phyloP scores from a whole-genome alignment of 2,113 vertebrate species.

The Gadus chalcogrammus region DNA sequence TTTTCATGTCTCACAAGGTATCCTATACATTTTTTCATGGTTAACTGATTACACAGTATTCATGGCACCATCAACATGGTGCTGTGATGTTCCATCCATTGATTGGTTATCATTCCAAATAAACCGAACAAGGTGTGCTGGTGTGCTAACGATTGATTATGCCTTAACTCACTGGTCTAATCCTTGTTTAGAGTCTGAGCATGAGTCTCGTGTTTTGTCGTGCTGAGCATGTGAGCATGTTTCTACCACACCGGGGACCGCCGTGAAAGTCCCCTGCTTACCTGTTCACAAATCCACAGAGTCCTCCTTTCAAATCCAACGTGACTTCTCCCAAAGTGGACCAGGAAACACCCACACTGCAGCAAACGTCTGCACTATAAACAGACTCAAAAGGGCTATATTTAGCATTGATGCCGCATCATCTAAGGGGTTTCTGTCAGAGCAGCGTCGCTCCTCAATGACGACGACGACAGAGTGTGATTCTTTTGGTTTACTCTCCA shows the following conservation, averaged over 20 bases:
- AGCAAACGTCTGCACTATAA: conserved; percentile 52
- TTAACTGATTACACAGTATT: no score
- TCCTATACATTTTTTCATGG: no score
- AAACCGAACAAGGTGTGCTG: no score
- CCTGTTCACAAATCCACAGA: not conserved
- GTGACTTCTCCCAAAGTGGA: conserved; percentile 22
- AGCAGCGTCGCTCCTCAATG: conserved; percentile 14
- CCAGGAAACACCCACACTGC: conserved; percentile 60
- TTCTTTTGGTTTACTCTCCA: conserved; percentile 26
- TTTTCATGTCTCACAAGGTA: no score
- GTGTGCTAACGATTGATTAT: no score
- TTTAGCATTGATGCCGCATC: conserved; percentile 66
- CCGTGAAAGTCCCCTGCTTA: not conserved
- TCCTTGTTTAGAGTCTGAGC: conserved; percentile 33
- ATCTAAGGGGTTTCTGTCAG: conserved; percentile 58
- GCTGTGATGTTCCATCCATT: no score
- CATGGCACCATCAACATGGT: no score
- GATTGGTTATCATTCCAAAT: no score
- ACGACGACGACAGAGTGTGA: conserved; percentile 13
- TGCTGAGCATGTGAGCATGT: not conserved
- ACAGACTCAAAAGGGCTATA: conserved; percentile 58
- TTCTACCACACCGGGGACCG: no score
- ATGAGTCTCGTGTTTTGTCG: conserved; percentile 9
- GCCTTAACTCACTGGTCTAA: not conserved
- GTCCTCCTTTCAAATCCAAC: conserved; percentile 2